Base-by-base conservation (phyloP, 64 coral and sea anemone genomes). In the Porites australiensis region DNA sequence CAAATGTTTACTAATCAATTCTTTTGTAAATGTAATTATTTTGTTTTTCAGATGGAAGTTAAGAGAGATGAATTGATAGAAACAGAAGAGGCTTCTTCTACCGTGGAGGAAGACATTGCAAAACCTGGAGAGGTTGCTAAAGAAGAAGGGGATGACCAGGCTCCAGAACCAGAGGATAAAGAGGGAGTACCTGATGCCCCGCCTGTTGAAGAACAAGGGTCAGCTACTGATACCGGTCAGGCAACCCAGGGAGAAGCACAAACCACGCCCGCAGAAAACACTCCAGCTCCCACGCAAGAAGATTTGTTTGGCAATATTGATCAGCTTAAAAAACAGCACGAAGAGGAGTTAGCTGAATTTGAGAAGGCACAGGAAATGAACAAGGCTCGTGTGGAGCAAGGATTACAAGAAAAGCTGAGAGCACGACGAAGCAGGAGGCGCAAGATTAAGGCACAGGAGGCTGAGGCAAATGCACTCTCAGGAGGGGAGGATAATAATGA, bases 261-360 rank as follows among this genome's bases (percentile, higher is more conserved):
- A 37, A 37, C 27, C 27, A 37, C 82, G 4, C 73, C 86, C 3
- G 88, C 77, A 16, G 63, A 7, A 64, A 54, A 63, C 61, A 70
- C 96, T 49, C 96, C 93, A 10, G 86, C 93, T 44, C 96, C 96
- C 5, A 81, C 82, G 5, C 87, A 90, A 8, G 90, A 88, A 45
- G 90, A 95, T 69, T 76, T 98, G 49, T 98, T 98, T 95, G 96
- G 96, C 8, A 89, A 98, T 19, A 98, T 98, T 50, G 96, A 98
- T 58, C 93, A 98, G 61, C 82, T 98, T 4, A 98, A 95, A 77
- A 98, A 95, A 55, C 95, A 95, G n/a, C 94, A 98, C 9, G 96
- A 98, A 65, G 96, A 98, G 70, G 93, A 98, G 19, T 50, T 98
- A 9, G 96, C 96, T 12, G 90, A 98, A 88, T 98, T 98, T 76